Evolutionary conservation across 2,888 invertebrate genomes (phyloP), one percentile per base, ranked within the genome.

Genomic region (Allygus modestus): DNA sequence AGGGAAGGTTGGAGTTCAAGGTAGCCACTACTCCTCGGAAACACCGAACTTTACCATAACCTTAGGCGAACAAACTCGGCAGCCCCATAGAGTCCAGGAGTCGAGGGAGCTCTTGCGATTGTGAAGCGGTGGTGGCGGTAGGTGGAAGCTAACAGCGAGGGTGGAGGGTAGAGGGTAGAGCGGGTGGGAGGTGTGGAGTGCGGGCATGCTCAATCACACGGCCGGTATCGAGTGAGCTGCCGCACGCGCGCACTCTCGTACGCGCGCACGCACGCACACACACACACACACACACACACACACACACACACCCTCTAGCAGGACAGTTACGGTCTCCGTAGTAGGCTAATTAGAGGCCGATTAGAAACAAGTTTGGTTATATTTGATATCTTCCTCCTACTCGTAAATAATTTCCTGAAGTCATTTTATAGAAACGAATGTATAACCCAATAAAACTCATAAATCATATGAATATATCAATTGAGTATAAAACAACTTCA

Each of bases 1-100:
- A 54, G 73, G 83, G 73, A 51, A 58, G 58, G 4, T 33, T 28
- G 41, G 58, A 75, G 58, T 58, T 69, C 46, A 77, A 85, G 77
- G 82, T 85, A 83, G 85, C 85, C 85, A 85, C 85, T 83, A 83
- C 85, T 37, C 23, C 54, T 23, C 58, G 33, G n/a, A 23, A 23
- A 28, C 83, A 75, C 83, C 41, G 73, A 73, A 89, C 84, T 37
- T 79, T 28, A 79, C 54, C 79, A 58, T 79, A 58, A 79, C 79
- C 79, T 73, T 20, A 73, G 37, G 73, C 15, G 69, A 41, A 20
- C 7, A 41, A 17, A 15, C n/a, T 15, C n/a, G n/a, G 11, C 65
- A 65, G 15, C 31, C 15, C 26, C 58, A 58, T 58, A 58, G 58
- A 58, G 58, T 58, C 23, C 65, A 65, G 65, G 31, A 15, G 65